A percentile compares a stretch with the other conserved stretches of the same genome.
These are phyloP conservation scores for Stegodyphus mimosarum DNA, from an alignment of 1,140 invertebrate species.

Conservation along the genomic window DNA sequence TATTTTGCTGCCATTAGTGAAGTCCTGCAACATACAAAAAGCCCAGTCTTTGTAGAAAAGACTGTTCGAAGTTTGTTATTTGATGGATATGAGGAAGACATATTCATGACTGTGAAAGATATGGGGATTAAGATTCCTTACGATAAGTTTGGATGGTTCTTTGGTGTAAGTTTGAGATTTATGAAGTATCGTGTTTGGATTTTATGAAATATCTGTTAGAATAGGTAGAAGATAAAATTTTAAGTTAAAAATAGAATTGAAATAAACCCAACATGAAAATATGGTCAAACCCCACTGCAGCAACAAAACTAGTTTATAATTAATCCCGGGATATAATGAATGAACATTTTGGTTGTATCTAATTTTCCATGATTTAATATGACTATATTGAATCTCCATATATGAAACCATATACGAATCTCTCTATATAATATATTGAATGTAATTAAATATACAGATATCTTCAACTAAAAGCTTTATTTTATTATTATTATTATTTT, in stretches of 20 bases:
- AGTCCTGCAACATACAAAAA: conserved; percentile 17
- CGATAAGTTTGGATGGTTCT: conserved; percentile 64
- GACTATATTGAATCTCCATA: too few species aligned
- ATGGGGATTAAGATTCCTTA: conserved; percentile 47
- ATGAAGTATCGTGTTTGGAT: background rate
- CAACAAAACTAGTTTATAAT: too few species aligned
- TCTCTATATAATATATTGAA: too few species aligned
- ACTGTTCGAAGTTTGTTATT: conserved; percentile 62
- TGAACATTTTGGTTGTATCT: too few species aligned
- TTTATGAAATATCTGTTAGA: background rate
- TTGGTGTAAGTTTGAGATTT: conserved; percentile 39
- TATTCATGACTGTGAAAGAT: conserved; percentile 49
- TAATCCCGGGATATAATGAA: too few species aligned
- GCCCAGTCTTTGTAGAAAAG: conserved; percentile 49
- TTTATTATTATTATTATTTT: too few species aligned
- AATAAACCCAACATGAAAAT: too few species aligned
- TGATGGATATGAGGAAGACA: conserved; percentile 64
- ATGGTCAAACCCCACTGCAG: too few species aligned
- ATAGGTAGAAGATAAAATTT: background rate
- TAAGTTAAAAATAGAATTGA: background rate
- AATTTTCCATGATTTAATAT: too few species aligned
- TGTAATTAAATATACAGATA: too few species aligned
- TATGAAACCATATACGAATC: too few species aligned
- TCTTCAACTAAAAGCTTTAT: too few species aligned
- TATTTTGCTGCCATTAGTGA: conserved; percentile 25